Percentiles rank a stretch among this genome's conserved stretches.
Conservation (phyloP, 2,888 invertebrate species). For the Auanema freiburgensis region DNA sequence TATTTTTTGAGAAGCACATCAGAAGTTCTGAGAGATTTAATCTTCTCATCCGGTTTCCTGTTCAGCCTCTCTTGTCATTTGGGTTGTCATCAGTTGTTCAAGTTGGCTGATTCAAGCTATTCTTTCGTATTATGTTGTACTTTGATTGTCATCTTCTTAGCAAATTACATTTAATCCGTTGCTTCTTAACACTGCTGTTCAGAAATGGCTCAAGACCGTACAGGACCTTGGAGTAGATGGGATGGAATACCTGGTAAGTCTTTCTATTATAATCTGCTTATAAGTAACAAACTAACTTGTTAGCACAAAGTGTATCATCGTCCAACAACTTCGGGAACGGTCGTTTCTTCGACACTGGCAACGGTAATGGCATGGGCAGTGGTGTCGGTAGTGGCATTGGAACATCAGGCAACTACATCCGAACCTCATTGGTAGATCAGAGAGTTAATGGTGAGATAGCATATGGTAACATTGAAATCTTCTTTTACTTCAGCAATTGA, state of each 20-base stretch:
- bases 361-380: background rate
- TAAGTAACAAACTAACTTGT: background rate
- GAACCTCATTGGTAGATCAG: background rate
- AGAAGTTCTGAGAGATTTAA: no score
- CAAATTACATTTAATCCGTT: no score
- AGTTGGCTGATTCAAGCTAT: no score
- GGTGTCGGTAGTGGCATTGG: background rate
- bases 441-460: background rate
- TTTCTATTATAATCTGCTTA: background rate
- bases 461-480: background rate
- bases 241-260: slow-evolving; percentile 16
- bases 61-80: no score
- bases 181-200: background rate
- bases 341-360: background rate
- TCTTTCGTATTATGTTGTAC: no score
- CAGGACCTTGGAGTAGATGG: slow-evolving; percentile 22
- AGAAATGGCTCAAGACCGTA: slow-evolving; percentile 20
- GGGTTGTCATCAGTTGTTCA: no score
- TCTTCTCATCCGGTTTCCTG: no score
- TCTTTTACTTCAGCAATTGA: slow-evolving; percentile 33
- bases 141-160: no score
- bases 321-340: background rate
- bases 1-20: no score
- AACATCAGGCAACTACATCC: no score
- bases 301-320: background rate